phyloP scores from a whole-genome alignment of 2,888 invertebrate species.

The Pristionchus entomophagus region DNA sequence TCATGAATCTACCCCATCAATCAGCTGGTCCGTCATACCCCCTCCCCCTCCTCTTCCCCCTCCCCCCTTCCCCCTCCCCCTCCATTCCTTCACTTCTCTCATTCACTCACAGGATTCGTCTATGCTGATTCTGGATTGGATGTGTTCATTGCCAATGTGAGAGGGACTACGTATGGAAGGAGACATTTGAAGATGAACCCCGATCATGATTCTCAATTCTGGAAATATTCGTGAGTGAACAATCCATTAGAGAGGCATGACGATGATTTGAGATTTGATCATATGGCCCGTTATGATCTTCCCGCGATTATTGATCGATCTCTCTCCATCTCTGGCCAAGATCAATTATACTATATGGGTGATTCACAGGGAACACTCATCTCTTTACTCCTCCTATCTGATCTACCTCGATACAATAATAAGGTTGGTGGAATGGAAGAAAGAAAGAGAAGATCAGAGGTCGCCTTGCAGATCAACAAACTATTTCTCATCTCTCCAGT shows the following conservation, averaged over 20 bases:
- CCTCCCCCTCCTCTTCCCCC: background rate
- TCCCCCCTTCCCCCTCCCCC: background rate
- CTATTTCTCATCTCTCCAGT: constrained; percentile 11
- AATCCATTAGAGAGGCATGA: background rate
- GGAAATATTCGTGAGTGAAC: background rate
- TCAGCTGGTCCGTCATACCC: background rate
- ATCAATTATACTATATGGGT: constrained; percentile 2
- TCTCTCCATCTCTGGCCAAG: background rate
- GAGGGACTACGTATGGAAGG: constrained; percentile 27
- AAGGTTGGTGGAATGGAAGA: background rate
- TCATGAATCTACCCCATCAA: background rate
- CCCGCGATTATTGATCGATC: background rate
- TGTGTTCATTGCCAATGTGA: background rate
- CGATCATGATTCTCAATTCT: background rate
- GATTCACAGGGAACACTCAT: constrained; percentile 24
- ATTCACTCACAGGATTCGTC: background rate
- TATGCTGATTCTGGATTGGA: background rate
- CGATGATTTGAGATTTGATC: background rate
- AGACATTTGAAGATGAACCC: background rate
- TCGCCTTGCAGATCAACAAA: background rate
- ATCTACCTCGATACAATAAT: background rate
- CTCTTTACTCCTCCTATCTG: background rate
- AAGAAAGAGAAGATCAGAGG: background rate
- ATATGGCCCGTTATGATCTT: constrained; percentile 31
- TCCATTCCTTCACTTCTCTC: background rate